These are phyloP conservation scores for Podarcis siculus DNA, from an alignment of 2,797 vertebrate genomes.

Conservation along the genomic window DNA sequence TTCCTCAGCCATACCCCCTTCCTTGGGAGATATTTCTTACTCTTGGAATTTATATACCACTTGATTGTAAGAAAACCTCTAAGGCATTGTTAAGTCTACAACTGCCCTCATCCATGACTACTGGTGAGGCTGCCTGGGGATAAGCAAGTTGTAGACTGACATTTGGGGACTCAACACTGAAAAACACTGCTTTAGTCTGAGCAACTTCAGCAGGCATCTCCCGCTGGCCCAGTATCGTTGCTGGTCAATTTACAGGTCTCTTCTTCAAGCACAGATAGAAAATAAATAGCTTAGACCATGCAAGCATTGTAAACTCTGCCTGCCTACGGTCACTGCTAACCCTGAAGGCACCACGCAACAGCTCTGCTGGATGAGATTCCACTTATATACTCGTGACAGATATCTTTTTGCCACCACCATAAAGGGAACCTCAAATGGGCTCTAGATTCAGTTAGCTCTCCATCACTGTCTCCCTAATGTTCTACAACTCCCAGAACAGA, in stretches of 20 bases:
- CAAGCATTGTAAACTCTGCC: neutral
- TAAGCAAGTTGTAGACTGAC: too few species aligned
- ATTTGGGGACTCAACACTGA: too few species aligned
- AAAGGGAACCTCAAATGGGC: neutral
- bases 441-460: neutral
- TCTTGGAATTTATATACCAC: too few species aligned
- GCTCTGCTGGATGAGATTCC: neutral
- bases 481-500: neutral
- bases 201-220: neutral
- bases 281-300: neutral
- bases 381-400: neutral
- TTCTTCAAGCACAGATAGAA: too few species aligned
- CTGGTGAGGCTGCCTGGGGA: too few species aligned
- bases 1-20: neutral
- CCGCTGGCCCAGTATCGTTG: too few species aligned
- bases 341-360: neutral
- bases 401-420: neutral
- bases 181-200: neutral
- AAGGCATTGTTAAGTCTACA: too few species aligned
- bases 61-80: too few species aligned
- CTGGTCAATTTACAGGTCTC: neutral
- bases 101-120: too few species aligned
- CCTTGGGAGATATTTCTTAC: neutral
- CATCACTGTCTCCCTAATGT: neutral
- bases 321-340: neutral